A percentile compares a stretch with the other conserved stretches of the same genome.
These are phyloP conservation scores for Zophobas morio DNA, from an alignment of 1,140 invertebrate genomes.

Conservation along the genomic window DNA sequence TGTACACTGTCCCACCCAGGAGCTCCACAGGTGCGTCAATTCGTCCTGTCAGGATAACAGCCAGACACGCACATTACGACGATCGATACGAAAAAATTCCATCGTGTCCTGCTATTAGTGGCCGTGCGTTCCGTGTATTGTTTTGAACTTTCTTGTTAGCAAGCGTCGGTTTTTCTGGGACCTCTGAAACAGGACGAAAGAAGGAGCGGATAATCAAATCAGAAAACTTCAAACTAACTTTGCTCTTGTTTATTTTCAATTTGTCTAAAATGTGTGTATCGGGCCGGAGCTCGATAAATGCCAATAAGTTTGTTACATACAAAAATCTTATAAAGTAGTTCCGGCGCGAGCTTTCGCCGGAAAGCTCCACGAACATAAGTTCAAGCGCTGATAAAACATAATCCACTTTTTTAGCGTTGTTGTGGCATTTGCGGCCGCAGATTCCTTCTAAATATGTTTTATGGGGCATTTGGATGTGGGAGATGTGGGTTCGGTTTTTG, in stretches of 20 bases:
- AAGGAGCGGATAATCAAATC: slow-evolving; percentile 34
- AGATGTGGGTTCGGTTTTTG: neutral
- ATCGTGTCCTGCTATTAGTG: slow-evolving; percentile 43
- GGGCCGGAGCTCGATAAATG: slow-evolving; percentile 22
- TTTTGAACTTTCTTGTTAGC: slow-evolving; percentile 68
- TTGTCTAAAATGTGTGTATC: slow-evolving; percentile 26
- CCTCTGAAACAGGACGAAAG: slow-evolving; percentile 66
- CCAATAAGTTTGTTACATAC: slow-evolving; percentile 30
- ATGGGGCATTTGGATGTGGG: neutral
- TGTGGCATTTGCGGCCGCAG: neutral
- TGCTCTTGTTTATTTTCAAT: slow-evolving; percentile 37
- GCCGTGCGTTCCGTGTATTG: slow-evolving; percentile 66
- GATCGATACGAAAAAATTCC: slow-evolving; percentile 39
- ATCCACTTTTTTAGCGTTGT: neutral
- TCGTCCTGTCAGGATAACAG: slow-evolving; percentile 16
- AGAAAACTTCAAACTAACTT: slow-evolving; percentile 39
- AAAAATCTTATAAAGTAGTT: slow-evolving; percentile 20
- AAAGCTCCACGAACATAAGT: neutral
- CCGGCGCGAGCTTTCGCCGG: neutral
- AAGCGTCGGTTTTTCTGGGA: slow-evolving; percentile 67
- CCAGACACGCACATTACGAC: slow-evolving; percentile 31
- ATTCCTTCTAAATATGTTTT: neutral
- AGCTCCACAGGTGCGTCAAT: slow-evolving; percentile 43
- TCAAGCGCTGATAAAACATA: neutral
- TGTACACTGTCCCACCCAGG: slow-evolving; percentile 7